A percentile compares a stretch with the other conserved stretches of the same genome.
Conservation (phyloP, 2,888 invertebrate genomes). For the Tinea trinotella region DNA sequence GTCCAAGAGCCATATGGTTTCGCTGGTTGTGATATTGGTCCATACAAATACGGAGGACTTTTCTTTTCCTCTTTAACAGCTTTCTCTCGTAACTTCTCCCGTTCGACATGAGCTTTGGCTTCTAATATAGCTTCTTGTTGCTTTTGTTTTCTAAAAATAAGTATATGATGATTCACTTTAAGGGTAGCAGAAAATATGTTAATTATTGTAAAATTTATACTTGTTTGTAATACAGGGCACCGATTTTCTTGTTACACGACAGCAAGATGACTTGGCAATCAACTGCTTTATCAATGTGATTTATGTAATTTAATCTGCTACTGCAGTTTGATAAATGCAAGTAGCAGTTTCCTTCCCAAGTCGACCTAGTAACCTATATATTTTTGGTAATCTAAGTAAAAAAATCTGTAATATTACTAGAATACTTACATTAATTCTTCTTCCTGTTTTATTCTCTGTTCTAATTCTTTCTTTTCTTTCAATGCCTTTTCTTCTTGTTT, state of each 20-base stretch:
- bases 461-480: conserved; percentile 39
- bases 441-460: too few species aligned
- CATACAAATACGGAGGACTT: conserved; percentile 33
- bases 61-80: conserved; percentile 47
- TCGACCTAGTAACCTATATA: too few species aligned
- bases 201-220: too few species aligned
- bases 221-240: too few species aligned
- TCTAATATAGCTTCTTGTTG: conserved; percentile 47
- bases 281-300: too few species aligned
- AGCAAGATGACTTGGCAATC: too few species aligned
- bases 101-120: conserved; percentile 50
- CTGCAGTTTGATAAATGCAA: too few species aligned
- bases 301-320: too few species aligned
- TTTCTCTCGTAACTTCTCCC: conserved; percentile 63
- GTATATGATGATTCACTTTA: background rate
- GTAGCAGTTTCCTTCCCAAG: too few species aligned
- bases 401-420: background rate
- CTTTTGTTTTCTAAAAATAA: conserved; percentile 41
- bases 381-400: too few species aligned
- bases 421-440: conserved; percentile 44
- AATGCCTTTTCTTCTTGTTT: conserved; percentile 75
- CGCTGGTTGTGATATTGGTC: conserved; percentile 71
- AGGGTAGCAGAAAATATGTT: too few species aligned
- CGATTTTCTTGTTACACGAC: too few species aligned
- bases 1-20: conserved; percentile 86